Evolutionary conservation across 2,113 vertebrate species (phyloP), one percentile per base, ranked within the genome.

Genomic region (Pelobates fuscus): DNA sequence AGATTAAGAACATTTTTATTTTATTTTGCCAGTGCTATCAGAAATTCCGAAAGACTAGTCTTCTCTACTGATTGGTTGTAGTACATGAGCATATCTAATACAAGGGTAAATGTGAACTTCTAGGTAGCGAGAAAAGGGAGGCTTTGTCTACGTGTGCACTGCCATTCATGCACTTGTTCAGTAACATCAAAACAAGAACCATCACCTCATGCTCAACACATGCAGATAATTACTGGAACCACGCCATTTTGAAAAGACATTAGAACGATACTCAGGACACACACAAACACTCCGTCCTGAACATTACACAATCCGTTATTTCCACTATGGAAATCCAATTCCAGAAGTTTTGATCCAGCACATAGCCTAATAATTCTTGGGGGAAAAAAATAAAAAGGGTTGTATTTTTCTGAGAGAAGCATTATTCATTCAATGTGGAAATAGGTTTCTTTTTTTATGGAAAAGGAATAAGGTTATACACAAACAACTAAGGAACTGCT

Each of bases 131-230:
- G 15, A 49, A 49, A 17, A 18, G 17, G 44, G 44, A 49, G 37
- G 52, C 17, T 11, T 5, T 55, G 2, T 23, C 2, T 55, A 23
- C 7, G 52, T 11, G 52, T 55, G 52, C 5, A 23, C n/a, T 55
- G 52, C 21, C 52, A 55, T 23, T 5, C 5, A 5, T 6, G 6
- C n/a, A 23, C 52, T 8, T 26, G 7, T 1, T 60, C 15, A 26
- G 25, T 60, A 60, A 2, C 6, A 14, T 27, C 62, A 66, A 25
- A 68, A 32, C 65, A 68, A 44, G 15, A 23, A 54, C 70, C 29
- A 54, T 46, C 14, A 68, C 64, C 73, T 77, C 73, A 77, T 77
- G 73, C 73, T 77, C 73, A 77, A 57, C 73, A 68, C 73, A 68
- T 67, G 60, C 57, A 77, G 72, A 44, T 49, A 59, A 52, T 77